phyloP scores from a whole-genome alignment of 2,888 invertebrate genomes.

The Drosophila austrosaltans region DNA sequence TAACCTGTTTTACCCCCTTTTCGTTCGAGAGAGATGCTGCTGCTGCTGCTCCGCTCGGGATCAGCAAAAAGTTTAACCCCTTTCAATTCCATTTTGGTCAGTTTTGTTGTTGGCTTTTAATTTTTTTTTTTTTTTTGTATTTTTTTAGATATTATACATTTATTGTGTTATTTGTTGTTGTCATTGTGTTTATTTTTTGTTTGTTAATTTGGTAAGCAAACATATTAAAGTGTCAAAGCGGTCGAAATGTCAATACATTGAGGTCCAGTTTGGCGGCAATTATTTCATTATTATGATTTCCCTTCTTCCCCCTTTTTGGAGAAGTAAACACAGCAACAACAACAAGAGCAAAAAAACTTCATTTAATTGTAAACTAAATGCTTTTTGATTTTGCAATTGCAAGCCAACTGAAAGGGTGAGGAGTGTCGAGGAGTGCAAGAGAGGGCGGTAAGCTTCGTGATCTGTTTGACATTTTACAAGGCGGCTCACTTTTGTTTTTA shows the following conservation, averaged over 20 bases:
- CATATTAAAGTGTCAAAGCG: conserved; percentile 75
- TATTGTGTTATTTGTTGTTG: conserved; percentile 4
- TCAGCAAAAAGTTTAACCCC: conserved; percentile 71
- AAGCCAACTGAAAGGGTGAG: conserved; percentile 22
- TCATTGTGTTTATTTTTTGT: not conserved
- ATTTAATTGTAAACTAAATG: conserved; percentile 62
- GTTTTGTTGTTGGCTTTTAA: conserved; percentile 22
- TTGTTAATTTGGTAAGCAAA: conserved; percentile 63
- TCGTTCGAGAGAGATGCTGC: conserved; percentile 18
- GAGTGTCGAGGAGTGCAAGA: not conserved
- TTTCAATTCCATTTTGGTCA: conserved; percentile 47
- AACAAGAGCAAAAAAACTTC: conserved; percentile 17
- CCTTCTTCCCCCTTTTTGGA: conserved; percentile 11
- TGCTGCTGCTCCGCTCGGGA: conserved; percentile 41
- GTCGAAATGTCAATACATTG: conserved; percentile 70
- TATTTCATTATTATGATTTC: conserved; percentile 66
- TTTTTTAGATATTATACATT: conserved; percentile 21
- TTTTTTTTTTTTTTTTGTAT: conserved; percentile 47
- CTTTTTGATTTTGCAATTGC: conserved; percentile 77
- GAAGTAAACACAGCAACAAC: conserved; percentile 21
- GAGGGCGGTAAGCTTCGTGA: conserved; percentile 57
- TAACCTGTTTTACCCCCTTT: not conserved
- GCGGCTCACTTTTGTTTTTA: conserved; percentile 74
- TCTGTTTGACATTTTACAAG: conserved; percentile 76
- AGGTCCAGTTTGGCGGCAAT: conserved; percentile 59